These are phyloP conservation scores for Pterocles gutturalis DNA, from an alignment of 2,113 vertebrate species.

Conservation along the genomic window DNA sequence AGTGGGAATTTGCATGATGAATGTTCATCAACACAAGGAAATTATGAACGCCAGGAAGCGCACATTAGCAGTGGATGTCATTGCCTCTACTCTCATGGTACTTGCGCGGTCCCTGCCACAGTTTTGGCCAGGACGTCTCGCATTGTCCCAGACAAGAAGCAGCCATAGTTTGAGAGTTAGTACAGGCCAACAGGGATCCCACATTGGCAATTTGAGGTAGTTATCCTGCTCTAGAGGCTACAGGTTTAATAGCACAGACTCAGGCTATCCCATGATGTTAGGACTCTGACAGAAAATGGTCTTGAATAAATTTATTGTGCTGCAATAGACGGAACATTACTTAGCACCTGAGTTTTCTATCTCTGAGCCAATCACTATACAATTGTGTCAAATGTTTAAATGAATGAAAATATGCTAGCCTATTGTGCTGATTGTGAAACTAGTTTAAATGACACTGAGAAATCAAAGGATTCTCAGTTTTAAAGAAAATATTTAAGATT, in stretches of 20 bases:
- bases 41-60: background rate
- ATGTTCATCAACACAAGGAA: background rate
- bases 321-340: background rate
- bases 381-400: background rate
- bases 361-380: background rate
- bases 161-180: background rate
- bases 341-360: background rate
- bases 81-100: background rate
- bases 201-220: background rate
- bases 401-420: background rate
- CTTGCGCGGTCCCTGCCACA: background rate
- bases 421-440: background rate
- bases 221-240: background rate
- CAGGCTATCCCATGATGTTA: background rate
- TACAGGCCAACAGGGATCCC: background rate
- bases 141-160: background rate
- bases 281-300: background rate
- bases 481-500: background rate
- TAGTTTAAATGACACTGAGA: background rate
- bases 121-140: background rate
- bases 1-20: background rate
- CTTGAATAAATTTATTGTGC: background rate
- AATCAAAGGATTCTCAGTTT: background rate
- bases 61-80: background rate
- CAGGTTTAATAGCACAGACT: background rate